phyloP scores from a whole-genome alignment of 2,113 vertebrate species.

The Lamprotornis superbus region DNA sequence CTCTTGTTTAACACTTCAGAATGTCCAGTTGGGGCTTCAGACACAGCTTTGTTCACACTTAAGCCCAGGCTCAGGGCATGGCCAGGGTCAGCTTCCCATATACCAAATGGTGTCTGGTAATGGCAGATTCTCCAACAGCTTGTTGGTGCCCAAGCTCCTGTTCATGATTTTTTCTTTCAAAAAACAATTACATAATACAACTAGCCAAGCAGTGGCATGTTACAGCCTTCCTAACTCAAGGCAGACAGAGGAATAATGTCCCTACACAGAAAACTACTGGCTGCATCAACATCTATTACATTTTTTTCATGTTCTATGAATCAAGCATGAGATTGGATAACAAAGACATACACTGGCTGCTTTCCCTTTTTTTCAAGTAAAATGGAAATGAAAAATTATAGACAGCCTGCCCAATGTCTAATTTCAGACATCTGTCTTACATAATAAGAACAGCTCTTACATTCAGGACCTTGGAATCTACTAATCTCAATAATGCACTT shows the following conservation, averaged over 20 bases:
- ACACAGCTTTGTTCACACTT: neutral
- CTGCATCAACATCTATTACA: neutral
- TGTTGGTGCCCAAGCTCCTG: neutral
- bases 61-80: neutral
- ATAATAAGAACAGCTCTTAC: neutral
- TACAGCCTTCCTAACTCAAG: neutral
- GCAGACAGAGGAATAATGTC: neutral
- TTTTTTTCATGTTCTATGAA: neutral
- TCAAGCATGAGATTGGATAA: neutral
- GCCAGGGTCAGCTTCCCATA: neutral
- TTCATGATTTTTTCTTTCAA: neutral
- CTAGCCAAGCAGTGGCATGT: neutral
- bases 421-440: neutral
- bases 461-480: neutral
- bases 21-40: neutral
- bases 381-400: neutral
- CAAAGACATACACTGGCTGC: neutral
- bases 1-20: neutral
- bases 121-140: neutral
- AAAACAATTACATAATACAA: neutral
- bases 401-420: neutral
- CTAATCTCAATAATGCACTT: neutral
- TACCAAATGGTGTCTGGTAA: neutral
- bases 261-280: neutral
- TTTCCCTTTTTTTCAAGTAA: neutral